phyloP scores from a whole-genome alignment of 2,888 invertebrate species.

The Corbicula japonica region DNA sequence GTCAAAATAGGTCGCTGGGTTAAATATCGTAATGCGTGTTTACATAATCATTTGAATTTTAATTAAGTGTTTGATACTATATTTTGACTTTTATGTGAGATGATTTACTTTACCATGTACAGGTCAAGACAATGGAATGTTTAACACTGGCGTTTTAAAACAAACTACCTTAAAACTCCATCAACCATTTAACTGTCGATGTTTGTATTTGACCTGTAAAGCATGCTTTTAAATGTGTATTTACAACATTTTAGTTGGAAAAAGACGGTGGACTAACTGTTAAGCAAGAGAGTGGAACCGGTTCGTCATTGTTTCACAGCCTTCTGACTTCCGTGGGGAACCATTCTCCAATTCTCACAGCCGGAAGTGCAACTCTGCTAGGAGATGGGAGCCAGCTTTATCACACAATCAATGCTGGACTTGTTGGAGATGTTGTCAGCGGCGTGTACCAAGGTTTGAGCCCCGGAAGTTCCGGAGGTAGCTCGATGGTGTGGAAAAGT shows the following conservation, averaged over 20 bases:
- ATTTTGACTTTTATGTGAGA: no score
- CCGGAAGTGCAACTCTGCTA: constrained; percentile 39
- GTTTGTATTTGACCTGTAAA: no score
- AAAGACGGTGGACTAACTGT: constrained; percentile 17
- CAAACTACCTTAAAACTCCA: no score
- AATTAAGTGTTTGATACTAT: no score
- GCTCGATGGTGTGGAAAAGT: constrained; percentile 78
- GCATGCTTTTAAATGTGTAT: no score
- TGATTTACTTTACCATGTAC: no score
- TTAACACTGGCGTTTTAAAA: no score
- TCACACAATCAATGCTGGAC: constrained; percentile 36
- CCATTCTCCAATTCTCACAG: constrained; percentile 22
- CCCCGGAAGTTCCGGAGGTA: constrained; percentile 32
- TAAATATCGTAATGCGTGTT: no score
- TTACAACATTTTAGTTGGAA: constrained; percentile 23
- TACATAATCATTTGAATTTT: no score
- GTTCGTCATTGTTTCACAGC: constrained; percentile 24
- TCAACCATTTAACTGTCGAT: no score
- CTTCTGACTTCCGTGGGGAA: constrained; percentile 15
- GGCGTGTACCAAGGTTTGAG: constrained; percentile 28
- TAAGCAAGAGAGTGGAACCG: constrained; percentile 32
- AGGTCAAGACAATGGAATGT: no score
- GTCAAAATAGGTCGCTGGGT: no score
- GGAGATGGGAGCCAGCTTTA: constrained; percentile 35
- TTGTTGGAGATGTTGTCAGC: constrained; percentile 24